Percentiles rank a stretch among this genome's conserved stretches.
Evolutionary conservation across 2,113 vertebrate genomes (phyloP).

Genomic region (Eudyptes chrysolophus): DNA sequence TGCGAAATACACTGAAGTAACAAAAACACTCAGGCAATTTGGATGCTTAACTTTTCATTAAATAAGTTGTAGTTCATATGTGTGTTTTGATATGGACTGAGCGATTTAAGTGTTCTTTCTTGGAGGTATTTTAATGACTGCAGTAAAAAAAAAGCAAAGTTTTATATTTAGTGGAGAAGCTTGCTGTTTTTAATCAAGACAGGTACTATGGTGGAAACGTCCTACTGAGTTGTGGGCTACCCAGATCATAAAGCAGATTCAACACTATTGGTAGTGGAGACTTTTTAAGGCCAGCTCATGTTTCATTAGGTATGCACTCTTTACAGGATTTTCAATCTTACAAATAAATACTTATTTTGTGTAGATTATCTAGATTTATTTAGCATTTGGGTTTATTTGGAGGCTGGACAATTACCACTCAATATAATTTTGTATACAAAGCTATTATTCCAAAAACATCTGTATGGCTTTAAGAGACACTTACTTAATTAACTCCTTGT

Average conservation of each 20-base stretch:
- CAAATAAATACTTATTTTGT: background rate
- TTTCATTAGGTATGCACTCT: background rate
- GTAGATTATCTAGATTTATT: background rate
- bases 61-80: background rate
- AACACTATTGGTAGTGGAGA: background rate
- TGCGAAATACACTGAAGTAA: background rate
- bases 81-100: background rate
- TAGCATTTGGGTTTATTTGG: background rate
- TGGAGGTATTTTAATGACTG: background rate
- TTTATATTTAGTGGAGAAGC: background rate
- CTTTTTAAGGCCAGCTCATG: background rate
- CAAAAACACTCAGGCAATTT: background rate
- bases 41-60: background rate
- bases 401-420: background rate
- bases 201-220: background rate
- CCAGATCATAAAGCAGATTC: background rate
- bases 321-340: background rate
- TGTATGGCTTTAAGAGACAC: background rate
- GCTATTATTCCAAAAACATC: background rate
- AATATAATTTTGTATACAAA: background rate
- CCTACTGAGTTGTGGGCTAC: background rate
- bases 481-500: conserved; percentile 11
- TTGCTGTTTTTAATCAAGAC: background rate
- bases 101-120: background rate
- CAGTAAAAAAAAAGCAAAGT: background rate